A percentile compares a stretch with the other conserved stretches of the same genome.
Evolutionary conservation across 2,888 invertebrate genomes (phyloP).

Genomic region (Dascillus cervinus): DNA sequence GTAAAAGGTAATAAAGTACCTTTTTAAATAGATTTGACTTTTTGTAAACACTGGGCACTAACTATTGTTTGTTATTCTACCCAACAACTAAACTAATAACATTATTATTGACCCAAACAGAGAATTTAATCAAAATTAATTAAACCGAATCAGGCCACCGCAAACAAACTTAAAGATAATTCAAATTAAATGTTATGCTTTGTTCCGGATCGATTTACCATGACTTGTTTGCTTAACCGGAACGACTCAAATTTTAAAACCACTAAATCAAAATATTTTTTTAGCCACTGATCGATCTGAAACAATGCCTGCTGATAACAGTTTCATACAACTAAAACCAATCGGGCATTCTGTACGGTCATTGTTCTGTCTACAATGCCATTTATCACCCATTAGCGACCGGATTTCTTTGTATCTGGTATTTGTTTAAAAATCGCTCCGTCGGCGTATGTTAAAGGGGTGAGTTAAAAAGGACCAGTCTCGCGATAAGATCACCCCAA

Average conservation of each 20-base stretch:
- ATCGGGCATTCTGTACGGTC: not conserved
- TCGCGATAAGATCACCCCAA: constrained; percentile 11
- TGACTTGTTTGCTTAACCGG: not conserved
- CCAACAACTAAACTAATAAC: too few relatives aligned
- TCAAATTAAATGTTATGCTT: not conserved
- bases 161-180: not conserved
- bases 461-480: constrained; percentile 11
- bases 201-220: not conserved
- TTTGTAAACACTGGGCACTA: too few relatives aligned
- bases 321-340: not conserved
- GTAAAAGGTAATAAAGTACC: too few relatives aligned
- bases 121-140: too few relatives aligned
- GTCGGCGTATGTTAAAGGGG: constrained; percentile 6
- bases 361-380: not conserved
- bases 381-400: not conserved
- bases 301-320: not conserved
- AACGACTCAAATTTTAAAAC: not conserved
- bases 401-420: not conserved
- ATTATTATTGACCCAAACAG: too few relatives aligned
- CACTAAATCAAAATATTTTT: too few relatives aligned
- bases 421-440: not conserved
- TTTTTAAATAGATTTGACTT: too few relatives aligned
- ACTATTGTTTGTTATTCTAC: too few relatives aligned
- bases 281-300: too few relatives aligned
- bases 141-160: not conserved